phyloP scores from a whole-genome alignment of 2,113 vertebrate species.

The Ginglymostoma cirratum region DNA sequence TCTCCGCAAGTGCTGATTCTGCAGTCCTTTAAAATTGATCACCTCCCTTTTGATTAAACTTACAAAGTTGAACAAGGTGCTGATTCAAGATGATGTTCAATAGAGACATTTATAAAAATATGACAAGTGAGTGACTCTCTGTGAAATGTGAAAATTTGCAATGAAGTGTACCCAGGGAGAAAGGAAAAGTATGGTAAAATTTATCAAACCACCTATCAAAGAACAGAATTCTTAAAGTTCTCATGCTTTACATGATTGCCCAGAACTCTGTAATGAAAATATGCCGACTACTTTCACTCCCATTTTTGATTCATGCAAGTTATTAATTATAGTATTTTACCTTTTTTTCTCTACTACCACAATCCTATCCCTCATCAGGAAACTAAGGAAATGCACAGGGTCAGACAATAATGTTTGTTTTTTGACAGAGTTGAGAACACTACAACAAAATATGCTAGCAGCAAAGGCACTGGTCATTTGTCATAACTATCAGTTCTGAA shows the following conservation, averaged over 20 bases:
- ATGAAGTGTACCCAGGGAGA: not conserved
- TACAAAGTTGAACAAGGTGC: not conserved
- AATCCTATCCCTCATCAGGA: not conserved
- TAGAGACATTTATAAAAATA: not conserved
- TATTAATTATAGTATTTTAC: not conserved
- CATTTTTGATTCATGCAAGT: not conserved
- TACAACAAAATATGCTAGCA: not conserved
- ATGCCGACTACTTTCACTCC: not conserved
- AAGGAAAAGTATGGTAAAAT: not conserved
- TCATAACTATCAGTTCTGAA: not conserved
- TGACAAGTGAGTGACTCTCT: not conserved
- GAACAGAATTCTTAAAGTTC: not conserved
- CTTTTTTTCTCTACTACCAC: not conserved
- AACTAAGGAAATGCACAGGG: not conserved
- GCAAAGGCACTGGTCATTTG: not conserved
- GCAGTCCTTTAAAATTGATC: not conserved
- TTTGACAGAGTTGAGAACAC: not conserved
- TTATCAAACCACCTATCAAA: not conserved
- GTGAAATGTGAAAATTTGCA: not conserved
- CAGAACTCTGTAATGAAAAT: not conserved
- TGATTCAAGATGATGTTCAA: not conserved
- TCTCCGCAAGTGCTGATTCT: not conserved
- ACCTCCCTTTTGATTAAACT: not conserved
- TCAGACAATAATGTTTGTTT: not conserved
- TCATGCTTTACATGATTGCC: not conserved